Conservation (phyloP, 2,797 vertebrate genomes). For the Neosilurus hyrtlii region DNA sequence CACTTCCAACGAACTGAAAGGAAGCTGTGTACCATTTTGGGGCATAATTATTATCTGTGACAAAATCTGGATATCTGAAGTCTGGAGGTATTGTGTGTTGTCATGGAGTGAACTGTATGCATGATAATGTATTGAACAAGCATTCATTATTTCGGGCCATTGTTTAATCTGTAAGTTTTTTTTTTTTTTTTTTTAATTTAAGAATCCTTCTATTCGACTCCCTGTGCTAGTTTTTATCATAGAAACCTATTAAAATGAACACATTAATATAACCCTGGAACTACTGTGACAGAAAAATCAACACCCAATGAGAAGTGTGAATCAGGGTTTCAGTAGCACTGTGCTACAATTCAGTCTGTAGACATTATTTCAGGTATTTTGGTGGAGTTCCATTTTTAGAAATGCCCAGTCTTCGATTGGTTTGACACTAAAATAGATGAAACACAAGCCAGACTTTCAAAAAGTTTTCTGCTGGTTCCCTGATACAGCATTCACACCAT, state of each 20-base stretch:
- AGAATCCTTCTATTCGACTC: background rate
- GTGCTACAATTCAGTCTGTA: background rate
- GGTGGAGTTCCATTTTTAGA: background rate
- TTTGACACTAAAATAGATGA: background rate
- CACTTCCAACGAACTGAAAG: background rate
- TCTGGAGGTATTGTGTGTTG: background rate
- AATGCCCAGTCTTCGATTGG: background rate
- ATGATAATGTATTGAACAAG: background rate
- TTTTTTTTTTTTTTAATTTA: background rate
- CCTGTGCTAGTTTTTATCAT: background rate
- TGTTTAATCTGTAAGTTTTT: background rate
- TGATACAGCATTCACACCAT: background rate
- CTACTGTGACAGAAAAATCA: background rate
- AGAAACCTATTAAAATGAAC: background rate
- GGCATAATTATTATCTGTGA: background rate
- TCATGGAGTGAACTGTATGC: background rate
- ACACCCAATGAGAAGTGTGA: background rate
- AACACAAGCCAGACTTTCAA: background rate
- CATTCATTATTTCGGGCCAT: background rate
- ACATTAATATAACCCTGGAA: background rate
- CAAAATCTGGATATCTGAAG: background rate
- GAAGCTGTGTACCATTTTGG: constrained; percentile 2
- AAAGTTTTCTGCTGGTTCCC: background rate
- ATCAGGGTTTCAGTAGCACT: background rate
- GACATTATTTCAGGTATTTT: background rate